Conservation (phyloP, 1,140 invertebrate genomes). For the Mizuhopecten yessoensis region DNA sequence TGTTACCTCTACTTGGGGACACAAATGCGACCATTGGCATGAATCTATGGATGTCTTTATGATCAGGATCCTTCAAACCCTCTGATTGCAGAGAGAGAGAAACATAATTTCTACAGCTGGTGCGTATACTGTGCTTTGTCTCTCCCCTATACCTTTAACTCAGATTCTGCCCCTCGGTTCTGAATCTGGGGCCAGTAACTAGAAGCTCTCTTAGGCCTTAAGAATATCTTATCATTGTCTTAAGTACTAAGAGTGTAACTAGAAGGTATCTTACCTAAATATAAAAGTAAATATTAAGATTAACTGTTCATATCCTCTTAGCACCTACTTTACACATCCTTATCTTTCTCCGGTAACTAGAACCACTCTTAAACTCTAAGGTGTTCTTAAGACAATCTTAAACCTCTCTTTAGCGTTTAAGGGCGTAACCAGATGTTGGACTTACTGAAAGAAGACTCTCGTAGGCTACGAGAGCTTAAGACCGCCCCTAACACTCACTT, state of each 20-base stretch:
- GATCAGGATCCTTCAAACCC: too few species aligned
- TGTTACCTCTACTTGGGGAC: too few species aligned
- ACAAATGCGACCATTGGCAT: too few species aligned
- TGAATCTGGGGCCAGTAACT: conserved; percentile 41
- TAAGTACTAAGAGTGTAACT: conserved; percentile 37
- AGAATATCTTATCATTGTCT: not conserved
- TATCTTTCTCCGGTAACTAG: not conserved
- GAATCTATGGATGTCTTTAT: too few species aligned
- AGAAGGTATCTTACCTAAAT: not conserved
- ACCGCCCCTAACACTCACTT: not conserved
- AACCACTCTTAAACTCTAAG: conserved; percentile 16
- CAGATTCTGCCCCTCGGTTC: too few species aligned
- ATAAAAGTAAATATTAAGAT: conserved; percentile 20
- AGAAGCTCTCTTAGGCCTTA: conserved; percentile 46
- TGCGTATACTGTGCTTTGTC: too few species aligned
- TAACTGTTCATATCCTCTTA: not conserved
- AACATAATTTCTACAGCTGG: too few species aligned
- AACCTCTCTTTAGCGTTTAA: not conserved
- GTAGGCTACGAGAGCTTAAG: not conserved
- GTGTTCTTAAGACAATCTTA: conserved; percentile 19
- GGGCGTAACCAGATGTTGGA: not conserved
- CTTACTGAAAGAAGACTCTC: not conserved
- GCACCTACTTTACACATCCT: not conserved
- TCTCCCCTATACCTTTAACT: too few species aligned
- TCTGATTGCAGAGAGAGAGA: too few species aligned